Evolutionary conservation across 1,140 invertebrate species (phyloP), one percentile per base, ranked within the genome.

Genomic region (Lordiphosa collinella): DNA sequence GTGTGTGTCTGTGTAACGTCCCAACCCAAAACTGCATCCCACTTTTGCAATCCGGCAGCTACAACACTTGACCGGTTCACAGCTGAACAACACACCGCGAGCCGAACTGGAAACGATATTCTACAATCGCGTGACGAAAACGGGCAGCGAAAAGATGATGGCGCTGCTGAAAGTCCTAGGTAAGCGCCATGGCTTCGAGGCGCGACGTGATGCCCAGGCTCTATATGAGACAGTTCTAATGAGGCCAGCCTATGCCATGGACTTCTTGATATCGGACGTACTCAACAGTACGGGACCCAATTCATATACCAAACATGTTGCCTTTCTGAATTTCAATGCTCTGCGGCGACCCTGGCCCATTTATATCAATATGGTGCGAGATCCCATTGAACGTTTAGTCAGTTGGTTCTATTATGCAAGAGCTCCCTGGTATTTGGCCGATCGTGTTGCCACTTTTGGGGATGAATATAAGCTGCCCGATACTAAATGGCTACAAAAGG

Each of bases 101-200:
- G 92, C 95, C 1, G 91, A 91, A 59, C 91, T 93, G 38, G 91
- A 95, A 48, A 91, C 95, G 9, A 76, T 97, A n/a, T 96, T 97
- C 90, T 97, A 96, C 90, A 97, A 97, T 90, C 91, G 96, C 9
- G 95, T 97, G 10, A 96, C 96, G 1, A 97, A 97, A 90, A 94
- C 95, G 22, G 91, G 90, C 37, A 95, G 94, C 50, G 95, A 96
- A 89, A 96, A 95, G 3, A 94, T 97, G 70, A 96, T 97, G 94
- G 94, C 96, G 80, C 90, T 97, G 4, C 86, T 97, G 2, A 90
- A 94, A 61, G 89, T 93, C 64, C 89, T 97, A 11, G 92, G 94
- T 2, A 91, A 93, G 51, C 92, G 90, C 63, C 96, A 97, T 89
- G 90, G 92, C 54, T 96, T 96, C 82, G 92, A 92, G 69, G 96